phyloP scores from a whole-genome alignment of 1,140 invertebrate genomes.

The Anastatus disparis region DNA sequence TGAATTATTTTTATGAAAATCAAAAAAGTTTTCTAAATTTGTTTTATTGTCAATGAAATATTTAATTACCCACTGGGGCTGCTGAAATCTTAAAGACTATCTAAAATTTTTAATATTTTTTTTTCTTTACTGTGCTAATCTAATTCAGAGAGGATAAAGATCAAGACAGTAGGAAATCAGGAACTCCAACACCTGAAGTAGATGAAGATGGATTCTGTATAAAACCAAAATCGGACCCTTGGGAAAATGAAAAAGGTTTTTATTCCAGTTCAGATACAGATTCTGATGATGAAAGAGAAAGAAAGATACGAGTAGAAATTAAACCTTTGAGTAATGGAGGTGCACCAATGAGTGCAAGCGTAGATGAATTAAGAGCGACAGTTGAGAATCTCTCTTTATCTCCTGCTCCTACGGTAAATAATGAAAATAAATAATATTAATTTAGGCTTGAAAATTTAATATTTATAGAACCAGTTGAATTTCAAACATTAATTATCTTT shows the following conservation, averaged over 20 bases:
- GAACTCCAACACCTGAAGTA: slow-evolving; percentile 78
- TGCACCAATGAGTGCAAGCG: slow-evolving; percentile 89
- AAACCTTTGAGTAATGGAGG: slow-evolving; percentile 91
- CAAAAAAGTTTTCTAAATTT: too few species aligned
- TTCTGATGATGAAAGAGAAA: slow-evolving; percentile 86
- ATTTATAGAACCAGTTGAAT: slow-evolving; percentile 13
- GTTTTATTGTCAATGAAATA: too few species aligned
- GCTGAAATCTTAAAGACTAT: slow-evolving; percentile 39
- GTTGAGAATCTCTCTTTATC: slow-evolving; percentile 91
- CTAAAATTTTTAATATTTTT: slow-evolving; percentile 21
- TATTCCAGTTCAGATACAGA: slow-evolving; percentile 94
- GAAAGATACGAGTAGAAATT: slow-evolving; percentile 94
- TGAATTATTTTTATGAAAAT: too few species aligned
- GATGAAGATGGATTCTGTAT: slow-evolving; percentile 96
- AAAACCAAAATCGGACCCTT: slow-evolving; percentile 77
- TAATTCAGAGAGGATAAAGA: slow-evolving; percentile 76
- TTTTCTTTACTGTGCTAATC: slow-evolving; percentile 8
- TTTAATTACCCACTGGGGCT: slow-evolving; percentile 50
- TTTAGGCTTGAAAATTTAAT: slow-evolving; percentile 2
- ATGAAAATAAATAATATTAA: not conserved
- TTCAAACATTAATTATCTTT: slow-evolving; percentile 12
- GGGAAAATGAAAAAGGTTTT: slow-evolving; percentile 79
- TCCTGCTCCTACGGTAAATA: slow-evolving; percentile 73
- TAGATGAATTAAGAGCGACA: slow-evolving; percentile 92
- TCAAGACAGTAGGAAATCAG: slow-evolving; percentile 71